Base-by-base conservation (phyloP, 2,888 invertebrate genomes). In the Cinara cedri region DNA sequence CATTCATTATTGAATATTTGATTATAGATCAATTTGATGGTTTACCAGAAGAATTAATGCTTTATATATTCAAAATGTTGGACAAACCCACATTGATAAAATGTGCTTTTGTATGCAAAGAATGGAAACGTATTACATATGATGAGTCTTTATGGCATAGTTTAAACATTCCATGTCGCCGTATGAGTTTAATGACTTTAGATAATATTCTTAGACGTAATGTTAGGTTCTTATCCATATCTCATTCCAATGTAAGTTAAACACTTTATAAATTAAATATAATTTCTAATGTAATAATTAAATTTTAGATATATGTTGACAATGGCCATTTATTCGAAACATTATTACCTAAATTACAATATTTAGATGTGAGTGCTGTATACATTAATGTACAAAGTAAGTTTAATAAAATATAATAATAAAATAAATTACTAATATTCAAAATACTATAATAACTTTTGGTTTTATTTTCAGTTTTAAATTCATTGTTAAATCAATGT, bases 141-240 rank as follows among this genome's bases (percentile, higher is more conserved):
- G 96, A 97, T 85, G 95, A 95, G 84, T 91, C 91, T 0, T 86
- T 97, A 0, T 97, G 97, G 97, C 90, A 91, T 60, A 88, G 95
- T 21, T 86, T 96, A 82, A 96, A 97, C 85, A 87, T 95, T 21
- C 91, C 93, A 11, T 89, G 90, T 81, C 90, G 90, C 83, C 89
- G 90, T 0, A 84, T 97, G 11, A 86, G 88, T 19, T 87, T 89
- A 14, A 91, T 91, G 62, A 91, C 92, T 0, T 84, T 97, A 11
- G 93, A 92, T 1, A 88, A 90, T 82, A 90, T 96, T 81, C 84
- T 96, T n/a, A 88, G 89, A 16, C 88, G 93, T 82, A 94, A 95
- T 84, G 92, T 94, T 0, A 87, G 91, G 70, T 90, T 94, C 74
- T 86, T 96, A 9, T 88, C 96, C 81, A 87, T 96, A 60, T 91